phyloP scores from a whole-genome alignment of 2,888 invertebrate genomes.

The Trichopria drosophilae region DNA sequence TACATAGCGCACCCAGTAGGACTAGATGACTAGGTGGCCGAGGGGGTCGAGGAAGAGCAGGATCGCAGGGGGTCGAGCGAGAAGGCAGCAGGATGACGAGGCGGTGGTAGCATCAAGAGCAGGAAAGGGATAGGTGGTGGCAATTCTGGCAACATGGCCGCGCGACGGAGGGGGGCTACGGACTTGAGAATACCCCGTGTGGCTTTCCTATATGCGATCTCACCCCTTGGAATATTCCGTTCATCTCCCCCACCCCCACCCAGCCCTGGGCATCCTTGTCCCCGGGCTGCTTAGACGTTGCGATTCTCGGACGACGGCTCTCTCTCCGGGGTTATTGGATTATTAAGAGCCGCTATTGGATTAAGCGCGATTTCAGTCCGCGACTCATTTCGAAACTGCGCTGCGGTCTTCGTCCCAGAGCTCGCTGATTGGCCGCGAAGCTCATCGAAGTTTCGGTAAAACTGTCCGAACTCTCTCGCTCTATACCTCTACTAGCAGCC shows the following conservation, averaged over 20 bases:
- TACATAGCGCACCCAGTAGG: slow-evolving; percentile 58
- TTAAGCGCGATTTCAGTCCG: slow-evolving; percentile 51
- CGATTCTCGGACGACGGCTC: slow-evolving; percentile 43
- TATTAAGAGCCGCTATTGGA: slow-evolving; percentile 57
- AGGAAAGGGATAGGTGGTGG: slow-evolving; percentile 55
- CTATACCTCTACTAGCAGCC: no score
- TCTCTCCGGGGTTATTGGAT: slow-evolving; percentile 51
- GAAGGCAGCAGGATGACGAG: not conserved
- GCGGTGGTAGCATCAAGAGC: slow-evolving; percentile 52
- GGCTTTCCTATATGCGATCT: slow-evolving; percentile 43
- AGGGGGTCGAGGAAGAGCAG: slow-evolving; percentile 46
- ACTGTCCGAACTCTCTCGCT: no score
- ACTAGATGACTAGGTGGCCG: slow-evolving; percentile 57
- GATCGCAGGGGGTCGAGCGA: slow-evolving; percentile 46
- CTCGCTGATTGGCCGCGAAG: slow-evolving; percentile 33
- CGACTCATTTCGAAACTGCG: slow-evolving; percentile 36
- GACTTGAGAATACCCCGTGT: slow-evolving; percentile 29
- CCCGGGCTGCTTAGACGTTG: slow-evolving; percentile 50
- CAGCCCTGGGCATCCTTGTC: slow-evolving; percentile 30
- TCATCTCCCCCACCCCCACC: slow-evolving; percentile 6
- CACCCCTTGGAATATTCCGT: slow-evolving; percentile 24
- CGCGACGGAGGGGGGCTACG: slow-evolving; percentile 33
- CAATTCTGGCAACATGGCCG: slow-evolving; percentile 59
- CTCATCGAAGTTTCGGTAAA: no score
- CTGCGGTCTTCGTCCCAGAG: slow-evolving; percentile 24